Base-by-base conservation (phyloP, 2,797 vertebrate species). In the Heterohyrax brucei region DNA sequence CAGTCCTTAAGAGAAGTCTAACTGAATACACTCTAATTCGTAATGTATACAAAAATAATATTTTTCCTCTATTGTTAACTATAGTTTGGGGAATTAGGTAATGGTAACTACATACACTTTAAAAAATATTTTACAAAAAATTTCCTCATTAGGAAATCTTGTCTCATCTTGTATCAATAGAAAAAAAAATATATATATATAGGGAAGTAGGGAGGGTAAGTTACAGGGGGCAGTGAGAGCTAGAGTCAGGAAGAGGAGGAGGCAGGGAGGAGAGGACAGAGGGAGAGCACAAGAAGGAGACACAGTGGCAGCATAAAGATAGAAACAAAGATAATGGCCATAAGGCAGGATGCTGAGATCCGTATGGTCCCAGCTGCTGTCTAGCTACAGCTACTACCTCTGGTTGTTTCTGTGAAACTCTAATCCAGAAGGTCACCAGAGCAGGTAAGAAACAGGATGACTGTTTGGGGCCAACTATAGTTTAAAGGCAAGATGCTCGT, bases 331-430 rank as follows among this genome's bases (percentile, higher is more conserved):
- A 95, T 94, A 93, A 93, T 50, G 94, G 93, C 96, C 97, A 97
- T 91, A 97, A 95, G 97, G 96, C 89, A 88, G 93, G 96, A 93
- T 94, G 96, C 96, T 96, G 96, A 83, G 96, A 82, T 83, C 96
- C 78, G 10, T 92, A 82, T 95, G 97, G 95, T 86, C 95, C 89
- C 95, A 97, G 97, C 97, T 95, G 96, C 94, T 88, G 72, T 70
- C 94, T 89, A 87, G 30, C 80, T 76, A 10, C 87, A 81, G 87
- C 91, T 81, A 56, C 91, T 85, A 93, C 95, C 82, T 93, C 96
- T 97, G 95, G 77, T 89, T 95, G 87, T 84, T 94, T 91, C 95
- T 95, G 66, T 88, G 88, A 85, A 91, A 92, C 89, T 91, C 89
- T 88, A 88, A 96, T 93, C 92, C 93, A 94, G 91, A 97, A 97